Base-by-base conservation (phyloP, 2,888 invertebrate genomes). In the Lysandra bellargus region DNA sequence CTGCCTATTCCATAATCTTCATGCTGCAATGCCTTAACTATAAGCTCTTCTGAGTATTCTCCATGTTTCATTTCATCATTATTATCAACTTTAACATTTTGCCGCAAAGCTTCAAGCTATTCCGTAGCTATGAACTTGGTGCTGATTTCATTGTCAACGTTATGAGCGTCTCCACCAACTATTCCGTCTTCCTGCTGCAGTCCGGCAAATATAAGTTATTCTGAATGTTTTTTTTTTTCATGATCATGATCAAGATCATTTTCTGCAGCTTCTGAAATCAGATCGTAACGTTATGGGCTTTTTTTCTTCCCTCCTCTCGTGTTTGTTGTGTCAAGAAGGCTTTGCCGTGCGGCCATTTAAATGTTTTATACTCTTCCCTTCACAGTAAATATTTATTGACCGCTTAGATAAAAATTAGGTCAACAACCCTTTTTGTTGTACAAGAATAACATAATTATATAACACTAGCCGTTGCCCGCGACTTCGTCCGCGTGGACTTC, bases 21-120 rank as follows among this genome's bases (percentile, higher is more conserved):
- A 2, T 75, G n/a, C 49, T 75, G 23, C 75, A 75, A 23, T 75
- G 53, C 2, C 53, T 30, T 12, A 75, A 75, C 23, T 75, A 75
- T 23, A 75, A 75, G 75, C 53, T 75, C 12, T 75, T 75, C 49
- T 75, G 49, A 75, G 12, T 49, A 23, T 44, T 73, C 9, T 23
- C 30, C 7, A 9, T 9, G 7, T 64, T 64, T 30, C 2, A 64
- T 30, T 64, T 0, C 9, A 64, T 30, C 1, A 4, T 64, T 1
- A 30, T 64, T 1, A n/a, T 61, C 7, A 23, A 23, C 23, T 23
- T 23, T 23, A 23, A 23, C 23, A 23, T 23, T 23, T 23, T 23
- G 23, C 23, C 23, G 23, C 23, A 23, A 23, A 23, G 49, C 30
- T 53, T 75, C 9, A 75, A 40, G 5, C 5, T 75, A 4, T 75